A percentile compares a stretch with the other conserved stretches of the same genome.
These are phyloP conservation scores for Syrista parreyssii DNA, from an alignment of 2,888 invertebrate genomes.

Conservation along the genomic window DNA sequence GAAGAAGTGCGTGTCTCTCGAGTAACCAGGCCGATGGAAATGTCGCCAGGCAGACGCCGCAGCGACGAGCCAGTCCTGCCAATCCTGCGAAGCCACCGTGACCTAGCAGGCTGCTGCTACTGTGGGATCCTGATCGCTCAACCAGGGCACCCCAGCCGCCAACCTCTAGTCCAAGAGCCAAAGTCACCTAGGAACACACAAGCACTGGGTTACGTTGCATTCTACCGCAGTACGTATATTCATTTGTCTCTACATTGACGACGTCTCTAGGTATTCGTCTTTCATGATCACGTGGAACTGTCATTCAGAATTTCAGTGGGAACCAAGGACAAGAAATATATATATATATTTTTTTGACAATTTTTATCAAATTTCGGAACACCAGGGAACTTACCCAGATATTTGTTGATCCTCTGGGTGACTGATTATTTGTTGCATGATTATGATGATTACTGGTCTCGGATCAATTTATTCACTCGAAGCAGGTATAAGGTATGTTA, in stretches of 20 bases:
- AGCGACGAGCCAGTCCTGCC: constrained; percentile 69
- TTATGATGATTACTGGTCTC: neutral
- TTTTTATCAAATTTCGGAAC: neutral
- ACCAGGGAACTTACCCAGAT: neutral
- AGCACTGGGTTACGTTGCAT: neutral
- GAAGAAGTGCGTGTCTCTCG: constrained; percentile 86
- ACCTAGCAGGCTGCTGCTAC: constrained; percentile 61
- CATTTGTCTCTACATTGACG: neutral
- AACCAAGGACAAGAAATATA: neutral
- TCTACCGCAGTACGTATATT: neutral
- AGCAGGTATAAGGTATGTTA: neutral
- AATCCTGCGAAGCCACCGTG: constrained; percentile 54
- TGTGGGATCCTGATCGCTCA: constrained; percentile 52
- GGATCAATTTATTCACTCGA: neutral
- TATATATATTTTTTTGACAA: too few species aligned
- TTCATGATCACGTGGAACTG: neutral
- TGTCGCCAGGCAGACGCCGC: constrained; percentile 86
- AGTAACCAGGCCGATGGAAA: constrained; percentile 90
- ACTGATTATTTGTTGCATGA: neutral
- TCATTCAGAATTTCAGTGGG: neutral
- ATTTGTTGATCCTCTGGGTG: neutral
- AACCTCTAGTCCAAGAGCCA: constrained; percentile 63
- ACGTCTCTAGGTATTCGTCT: neutral
- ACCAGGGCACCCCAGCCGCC: constrained; percentile 66
- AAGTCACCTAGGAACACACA: constrained; percentile 54